A percentile compares a stretch with the other conserved stretches of the same genome.
These are phyloP conservation scores for Diplogasteroides magnus DNA, from an alignment of 1,140 invertebrate species.

Conservation along the genomic window DNA sequence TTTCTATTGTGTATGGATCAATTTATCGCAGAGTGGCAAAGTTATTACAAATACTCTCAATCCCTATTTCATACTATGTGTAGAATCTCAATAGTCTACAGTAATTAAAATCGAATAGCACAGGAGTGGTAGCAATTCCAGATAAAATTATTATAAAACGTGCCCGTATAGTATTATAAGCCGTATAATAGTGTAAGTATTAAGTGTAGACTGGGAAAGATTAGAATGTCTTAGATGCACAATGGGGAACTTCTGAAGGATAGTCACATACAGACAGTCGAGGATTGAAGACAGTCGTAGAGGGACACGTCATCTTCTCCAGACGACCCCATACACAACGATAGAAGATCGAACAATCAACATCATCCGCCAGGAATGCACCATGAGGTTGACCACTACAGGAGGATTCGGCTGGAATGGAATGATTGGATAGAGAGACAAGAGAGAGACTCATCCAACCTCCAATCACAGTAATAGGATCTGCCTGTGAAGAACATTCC, in stretches of 20 bases:
- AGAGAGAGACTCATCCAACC: not conserved
- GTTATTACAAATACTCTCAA: too few species aligned
- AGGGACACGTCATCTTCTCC: conserved; percentile 29
- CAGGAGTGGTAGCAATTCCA: too few species aligned
- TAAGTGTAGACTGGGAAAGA: too few species aligned
- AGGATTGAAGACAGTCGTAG: conserved; percentile 47
- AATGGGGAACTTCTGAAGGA: conserved; percentile 38
- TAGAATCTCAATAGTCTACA: too few species aligned
- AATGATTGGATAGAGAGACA: not conserved
- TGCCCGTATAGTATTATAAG: too few species aligned
- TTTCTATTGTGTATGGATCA: too few species aligned
- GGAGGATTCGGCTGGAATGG: not conserved
- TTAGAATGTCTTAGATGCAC: too few species aligned
- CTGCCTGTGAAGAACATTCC: conserved; percentile 12
- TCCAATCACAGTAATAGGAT: not conserved
- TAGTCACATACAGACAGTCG: conserved; percentile 35
- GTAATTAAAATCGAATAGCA: too few species aligned
- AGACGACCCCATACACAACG: conserved; percentile 32
- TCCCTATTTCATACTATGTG: too few species aligned
- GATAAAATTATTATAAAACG: too few species aligned
- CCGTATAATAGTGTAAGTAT: too few species aligned
- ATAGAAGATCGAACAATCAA: conserved; percentile 39
- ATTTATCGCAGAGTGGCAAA: too few species aligned
- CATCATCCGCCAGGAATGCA: conserved; percentile 31
- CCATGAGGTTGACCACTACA: conserved; percentile 21